Base-by-base conservation (phyloP, 2,113 vertebrate genomes). In the Gavialis gangeticus region DNA sequence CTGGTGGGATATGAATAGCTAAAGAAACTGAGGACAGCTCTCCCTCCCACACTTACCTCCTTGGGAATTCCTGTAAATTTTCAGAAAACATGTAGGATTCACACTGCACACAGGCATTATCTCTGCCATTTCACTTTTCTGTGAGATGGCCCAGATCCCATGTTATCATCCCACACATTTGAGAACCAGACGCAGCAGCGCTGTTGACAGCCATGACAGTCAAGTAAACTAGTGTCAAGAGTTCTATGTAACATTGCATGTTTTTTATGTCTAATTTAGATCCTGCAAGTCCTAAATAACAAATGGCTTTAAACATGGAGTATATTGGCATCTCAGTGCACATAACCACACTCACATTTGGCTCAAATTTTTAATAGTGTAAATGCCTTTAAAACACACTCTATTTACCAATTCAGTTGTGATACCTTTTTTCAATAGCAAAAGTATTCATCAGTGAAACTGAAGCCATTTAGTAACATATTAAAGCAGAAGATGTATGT, bases 181-280 rank as follows among this genome's bases (percentile, higher is more conserved):
- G 63, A 67, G 58, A 78, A 54, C 75, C 25, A 91, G 71, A 88
- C 69, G 66, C 14, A 91, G 17, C 22, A 92, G 64, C 5, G 22
- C 86, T 82, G 88, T 62, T 86, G 66, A 75, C 62, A 94, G 24
- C 27, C 92, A 8, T 76, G 56, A 79, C 75, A 66, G 57, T 59
- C 30, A 76, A 83, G 18, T 90, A 92, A 93, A 89, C 81, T 46
- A 22, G 60, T 80, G n/a, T 86, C 58, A 91, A 82, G 92, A 64
- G 19, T 91, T 86, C 73, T 34, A 79, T 37, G 22, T 87, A 25
- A 89, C 81, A 79, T 85, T 28, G 71, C 15, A 27, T 10, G 76
- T 90, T 95, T 90, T 79, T 4, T 10, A 5, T 84, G 58, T 59
- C 62, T 92, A 88, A 87, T 86, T 94, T 91, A 90, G 16, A 7